A percentile compares a stretch with the other conserved stretches of the same genome.
Evolutionary conservation across 1,140 invertebrate genomes (phyloP).

Genomic region (Aleiodes sp.): DNA sequence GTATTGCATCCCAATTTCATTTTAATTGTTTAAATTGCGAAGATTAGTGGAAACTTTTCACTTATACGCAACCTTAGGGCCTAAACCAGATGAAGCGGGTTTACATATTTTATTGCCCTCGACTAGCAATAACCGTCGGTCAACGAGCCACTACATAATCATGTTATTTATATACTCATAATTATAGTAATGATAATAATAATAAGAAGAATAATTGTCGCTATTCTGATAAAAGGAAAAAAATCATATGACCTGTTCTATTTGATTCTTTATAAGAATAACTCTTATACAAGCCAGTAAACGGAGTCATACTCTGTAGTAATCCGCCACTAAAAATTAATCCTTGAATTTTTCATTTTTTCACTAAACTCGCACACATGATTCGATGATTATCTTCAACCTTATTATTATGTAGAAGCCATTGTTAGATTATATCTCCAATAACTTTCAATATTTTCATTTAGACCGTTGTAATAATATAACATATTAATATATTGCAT

Average conservation of each 20-base stretch:
- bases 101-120: background rate
- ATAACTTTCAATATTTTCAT: conserved; percentile 24
- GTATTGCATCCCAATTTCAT: no score
- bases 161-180: background rate
- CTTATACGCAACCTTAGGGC: background rate
- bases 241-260: background rate
- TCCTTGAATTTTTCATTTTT: background rate
- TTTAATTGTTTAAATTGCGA: no score
- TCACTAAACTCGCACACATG: background rate
- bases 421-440: conserved; percentile 38
- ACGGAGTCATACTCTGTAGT: conserved; percentile 27
- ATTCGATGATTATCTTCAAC: conserved; percentile 17
- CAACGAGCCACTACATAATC: conserved; percentile 7
- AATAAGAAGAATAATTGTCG: background rate
- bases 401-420: conserved; percentile 39
- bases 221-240: background rate
- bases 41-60: no score
- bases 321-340: background rate
- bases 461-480: conserved; percentile 19
- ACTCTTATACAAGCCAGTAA: conserved; percentile 16
- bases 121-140: conserved; percentile 22
- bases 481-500: conserved; percentile 45
- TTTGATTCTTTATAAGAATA: background rate
- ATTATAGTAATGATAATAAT: no score
- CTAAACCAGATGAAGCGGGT: background rate